Conservation (phyloP, 2,888 invertebrate species). For the Chydorus sphaericus region DNA sequence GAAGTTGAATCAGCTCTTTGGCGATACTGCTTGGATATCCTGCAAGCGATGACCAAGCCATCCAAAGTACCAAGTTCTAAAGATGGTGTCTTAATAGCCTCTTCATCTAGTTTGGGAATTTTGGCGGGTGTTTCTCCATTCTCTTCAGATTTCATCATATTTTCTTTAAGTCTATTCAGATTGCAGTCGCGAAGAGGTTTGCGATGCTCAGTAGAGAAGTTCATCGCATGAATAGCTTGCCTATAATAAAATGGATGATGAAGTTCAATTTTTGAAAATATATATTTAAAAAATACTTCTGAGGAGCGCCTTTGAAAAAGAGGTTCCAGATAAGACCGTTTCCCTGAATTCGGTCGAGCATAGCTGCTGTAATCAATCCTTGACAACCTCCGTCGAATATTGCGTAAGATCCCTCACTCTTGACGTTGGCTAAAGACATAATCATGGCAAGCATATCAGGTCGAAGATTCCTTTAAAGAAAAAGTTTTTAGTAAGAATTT, state of each 20-base stretch:
- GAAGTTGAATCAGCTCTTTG: conserved; percentile 53
- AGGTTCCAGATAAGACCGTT: conserved; percentile 36
- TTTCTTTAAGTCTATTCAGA: conserved; percentile 45
- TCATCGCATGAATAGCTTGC: conserved; percentile 61
- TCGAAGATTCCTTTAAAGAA: conserved; percentile 45
- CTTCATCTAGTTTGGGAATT: conserved; percentile 8
- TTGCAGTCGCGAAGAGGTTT: conserved; percentile 58
- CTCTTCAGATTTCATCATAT: conserved; percentile 8
- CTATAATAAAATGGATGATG: conserved; percentile 22
- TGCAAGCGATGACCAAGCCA: conserved; percentile 59
- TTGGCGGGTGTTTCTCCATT: conserved; percentile 15
- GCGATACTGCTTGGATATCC: conserved; percentile 74
- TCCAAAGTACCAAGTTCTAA: conserved; percentile 36
- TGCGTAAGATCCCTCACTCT: conserved; percentile 52
- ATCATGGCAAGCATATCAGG: conserved; percentile 82
- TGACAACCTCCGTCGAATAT: conserved; percentile 78
- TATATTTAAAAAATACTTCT: conserved; percentile 11
- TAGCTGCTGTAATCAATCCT: conserved; percentile 66
- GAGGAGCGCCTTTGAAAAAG: conserved; percentile 18
- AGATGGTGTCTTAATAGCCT: not conserved
- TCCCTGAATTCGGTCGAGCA: conserved; percentile 54
- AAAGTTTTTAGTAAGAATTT: not conserved
- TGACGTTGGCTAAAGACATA: conserved; percentile 63
- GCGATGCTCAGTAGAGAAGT: conserved; percentile 53
- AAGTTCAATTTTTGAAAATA: too few species aligned